Evolutionary conservation across 2,113 vertebrate genomes (phyloP).

Genomic region (Recurvirostra avosetta): DNA sequence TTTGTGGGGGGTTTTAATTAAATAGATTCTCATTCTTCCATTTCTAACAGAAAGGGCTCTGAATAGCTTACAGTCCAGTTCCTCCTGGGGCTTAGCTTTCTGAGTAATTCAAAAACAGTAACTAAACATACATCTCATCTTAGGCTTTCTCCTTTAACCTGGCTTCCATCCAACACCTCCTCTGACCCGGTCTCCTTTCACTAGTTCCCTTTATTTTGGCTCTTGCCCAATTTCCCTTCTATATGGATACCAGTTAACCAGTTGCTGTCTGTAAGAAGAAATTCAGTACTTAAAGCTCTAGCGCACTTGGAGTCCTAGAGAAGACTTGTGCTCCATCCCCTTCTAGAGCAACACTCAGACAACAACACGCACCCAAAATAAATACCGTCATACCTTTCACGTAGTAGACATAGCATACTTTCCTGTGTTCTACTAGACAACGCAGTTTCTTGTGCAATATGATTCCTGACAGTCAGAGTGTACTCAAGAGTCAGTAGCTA

Average conservation of each 20-base stretch:
- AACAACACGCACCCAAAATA: neutral
- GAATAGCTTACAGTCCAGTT: conserved; percentile 27
- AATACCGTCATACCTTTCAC: neutral
- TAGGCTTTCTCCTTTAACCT: conserved; percentile 43
- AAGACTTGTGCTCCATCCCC: neutral
- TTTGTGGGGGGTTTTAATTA: neutral
- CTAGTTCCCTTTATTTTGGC: conserved; percentile 63
- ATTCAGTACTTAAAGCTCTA: neutral
- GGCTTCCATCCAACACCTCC: conserved; percentile 48
- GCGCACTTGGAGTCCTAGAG: neutral
- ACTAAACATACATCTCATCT: conserved; percentile 56
- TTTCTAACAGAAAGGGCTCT: conserved; percentile 17
- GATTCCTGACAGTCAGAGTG: neutral
- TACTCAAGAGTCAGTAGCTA: neutral
- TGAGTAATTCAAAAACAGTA: conserved; percentile 54
- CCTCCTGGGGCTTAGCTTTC: conserved; percentile 48
- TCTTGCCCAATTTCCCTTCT: conserved; percentile 24
- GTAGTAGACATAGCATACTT: accelerated
- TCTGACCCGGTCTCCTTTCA: conserved; percentile 60
- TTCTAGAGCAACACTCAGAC: neutral
- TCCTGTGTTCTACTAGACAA: neutral
- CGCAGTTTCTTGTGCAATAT: neutral
- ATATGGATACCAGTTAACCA: conserved; percentile 37
- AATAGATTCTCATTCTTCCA: conserved; percentile 14
- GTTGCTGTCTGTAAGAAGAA: neutral